Evolutionary conservation across 2,888 invertebrate species (phyloP), one percentile per base, ranked within the genome.

Genomic region (Eupithecia centaureata): DNA sequence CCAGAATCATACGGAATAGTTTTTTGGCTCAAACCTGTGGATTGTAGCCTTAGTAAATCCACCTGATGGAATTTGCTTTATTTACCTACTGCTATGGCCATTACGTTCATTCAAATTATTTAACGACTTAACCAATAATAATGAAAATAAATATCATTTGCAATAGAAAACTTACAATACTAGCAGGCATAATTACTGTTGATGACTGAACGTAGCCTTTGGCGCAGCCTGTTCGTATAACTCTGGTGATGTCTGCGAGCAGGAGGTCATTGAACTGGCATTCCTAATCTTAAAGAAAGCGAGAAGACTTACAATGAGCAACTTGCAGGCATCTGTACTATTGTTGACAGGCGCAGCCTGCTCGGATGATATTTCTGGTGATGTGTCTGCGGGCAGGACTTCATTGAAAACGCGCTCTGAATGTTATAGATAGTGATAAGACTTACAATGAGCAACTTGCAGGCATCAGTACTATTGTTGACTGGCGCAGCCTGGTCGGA

Each of bases 131-230:
- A 33, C 33, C 3, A 18, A 42, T 22, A 47, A 47, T 22, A 22
- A 47, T 10, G 3, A 38, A 38, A 38, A 5, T 38, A 38, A 38
- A 38, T 8, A 8, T 8, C 2, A 33, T 33, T 33, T 13, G 33
- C 33, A 33, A 4, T 3, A 13, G 33, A 33, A 33, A 33, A 33
- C 15, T 13, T 32, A 32, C 32, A 79, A 92, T 82, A 81, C 72
- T 91, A 92, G 83, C 92, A 93, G 18, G 92, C 84, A 54, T 93
- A 90, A 12, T 89, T 91, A 65, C 78, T 76, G 69, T 92, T 91
- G 61, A 83, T 82, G 58, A 79, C 80, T 1, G 87, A n/a, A n/a
- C n/a, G n/a, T n/a, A n/a, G n/a, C n/a, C n/a, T n/a, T n/a, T n/a
- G n/a, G 87, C 15, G 90, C 82, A 0, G 84, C 73, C 64, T 86